phyloP scores from a whole-genome alignment of 2,113 vertebrate species.

The Lampris megalopsis region DNA sequence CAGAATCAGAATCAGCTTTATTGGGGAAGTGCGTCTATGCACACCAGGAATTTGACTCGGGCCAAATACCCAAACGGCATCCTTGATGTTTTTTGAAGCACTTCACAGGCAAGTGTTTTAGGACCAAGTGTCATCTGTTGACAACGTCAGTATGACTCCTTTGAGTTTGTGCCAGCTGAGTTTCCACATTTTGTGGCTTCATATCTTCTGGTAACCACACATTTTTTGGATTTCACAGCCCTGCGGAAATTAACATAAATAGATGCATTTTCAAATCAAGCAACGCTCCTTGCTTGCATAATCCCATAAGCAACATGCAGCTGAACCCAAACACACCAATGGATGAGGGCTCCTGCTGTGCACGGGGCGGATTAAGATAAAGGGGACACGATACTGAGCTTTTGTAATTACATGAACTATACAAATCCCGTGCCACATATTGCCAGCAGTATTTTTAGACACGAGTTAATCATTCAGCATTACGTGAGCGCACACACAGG shows the following conservation, averaged over 20 bases:
- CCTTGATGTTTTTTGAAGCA: neutral
- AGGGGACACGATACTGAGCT: constrained; percentile 62
- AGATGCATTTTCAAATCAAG: constrained; percentile 50
- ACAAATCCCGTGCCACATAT: constrained; percentile 62
- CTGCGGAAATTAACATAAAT: constrained; percentile 51
- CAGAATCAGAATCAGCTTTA: too few relatives aligned
- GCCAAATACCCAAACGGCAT: too few relatives aligned
- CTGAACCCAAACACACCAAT: constrained; percentile 30
- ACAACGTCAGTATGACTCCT: neutral
- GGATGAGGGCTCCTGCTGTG: constrained; percentile 59
- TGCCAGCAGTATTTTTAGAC: constrained; percentile 68
- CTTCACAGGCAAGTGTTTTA: neutral
- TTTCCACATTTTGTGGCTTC: neutral
- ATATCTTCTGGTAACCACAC: neutral
- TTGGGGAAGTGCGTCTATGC: too few relatives aligned
- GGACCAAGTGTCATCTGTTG: neutral
- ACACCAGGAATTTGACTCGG: too few relatives aligned
- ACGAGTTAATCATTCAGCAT: constrained; percentile 10
- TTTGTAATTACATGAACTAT: constrained; percentile 71
- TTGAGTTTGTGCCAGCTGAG: neutral
- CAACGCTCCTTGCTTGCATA: constrained; percentile 58
- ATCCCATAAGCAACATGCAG: constrained; percentile 65
- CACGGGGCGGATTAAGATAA: constrained; percentile 69
- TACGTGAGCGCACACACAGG: constrained; percentile 1
- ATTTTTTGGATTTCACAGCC: constrained; percentile 44